Evolutionary conservation across 2,113 vertebrate species (phyloP).

Genomic region (Albula glossodonta): DNA sequence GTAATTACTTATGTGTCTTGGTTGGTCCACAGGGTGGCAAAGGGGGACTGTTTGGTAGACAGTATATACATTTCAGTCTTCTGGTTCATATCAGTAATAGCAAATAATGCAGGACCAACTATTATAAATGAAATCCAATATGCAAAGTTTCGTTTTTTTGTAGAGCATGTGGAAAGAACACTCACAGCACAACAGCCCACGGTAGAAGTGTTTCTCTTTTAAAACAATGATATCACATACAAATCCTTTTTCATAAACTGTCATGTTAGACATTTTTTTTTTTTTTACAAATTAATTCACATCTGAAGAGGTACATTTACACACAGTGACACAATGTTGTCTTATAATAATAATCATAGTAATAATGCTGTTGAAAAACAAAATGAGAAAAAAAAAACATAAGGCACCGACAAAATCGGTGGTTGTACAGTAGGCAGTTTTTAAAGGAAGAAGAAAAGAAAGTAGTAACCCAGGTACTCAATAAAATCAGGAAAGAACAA

Average conservation of each 20-base stretch:
- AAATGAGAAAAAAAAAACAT: slow-evolving; percentile 46
- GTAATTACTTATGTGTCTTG: no score
- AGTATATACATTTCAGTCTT: no score
- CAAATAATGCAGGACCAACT: neutral
- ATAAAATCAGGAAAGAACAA: slow-evolving; percentile 22
- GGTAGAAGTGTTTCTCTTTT: slow-evolving; percentile 37
- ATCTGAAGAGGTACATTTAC: slow-evolving; percentile 54
- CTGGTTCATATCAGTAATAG: no score
- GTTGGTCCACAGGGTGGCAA: no score
- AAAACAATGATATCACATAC: slow-evolving; percentile 65
- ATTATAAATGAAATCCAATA: neutral
- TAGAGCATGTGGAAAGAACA: neutral
- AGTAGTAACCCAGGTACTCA: slow-evolving; percentile 40
- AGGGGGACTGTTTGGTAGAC: no score
- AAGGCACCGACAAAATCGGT: slow-evolving; percentile 79
- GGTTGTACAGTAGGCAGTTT: slow-evolving; percentile 63
- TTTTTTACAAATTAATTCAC: slow-evolving; percentile 63
- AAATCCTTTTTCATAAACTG: slow-evolving; percentile 65
- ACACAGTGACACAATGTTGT: slow-evolving; percentile 64
- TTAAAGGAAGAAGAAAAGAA: slow-evolving; percentile 56
- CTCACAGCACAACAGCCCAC: slow-evolving; percentile 20
- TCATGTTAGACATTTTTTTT: slow-evolving; percentile 60
- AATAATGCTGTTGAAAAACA: slow-evolving; percentile 64
- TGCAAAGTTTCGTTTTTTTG: neutral
- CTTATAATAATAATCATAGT: slow-evolving; percentile 28